A percentile compares a stretch with the other conserved stretches of the same genome.
Evolutionary conservation across 1,140 invertebrate genomes (phyloP).

Genomic region (Drosophila nasuta): DNA sequence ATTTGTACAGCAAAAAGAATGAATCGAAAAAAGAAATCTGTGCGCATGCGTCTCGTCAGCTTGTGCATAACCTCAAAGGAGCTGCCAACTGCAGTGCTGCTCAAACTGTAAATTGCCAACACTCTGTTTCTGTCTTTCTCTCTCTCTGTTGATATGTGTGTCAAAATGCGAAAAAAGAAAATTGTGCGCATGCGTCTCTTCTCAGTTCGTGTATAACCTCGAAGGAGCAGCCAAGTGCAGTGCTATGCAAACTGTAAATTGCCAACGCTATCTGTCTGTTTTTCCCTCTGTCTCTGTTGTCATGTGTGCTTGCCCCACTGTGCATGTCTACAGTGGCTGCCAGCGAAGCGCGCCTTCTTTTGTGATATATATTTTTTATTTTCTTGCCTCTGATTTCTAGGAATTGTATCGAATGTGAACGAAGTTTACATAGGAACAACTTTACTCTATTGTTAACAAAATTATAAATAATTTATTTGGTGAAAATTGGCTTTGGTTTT

Average conservation of each 20-base stretch:
- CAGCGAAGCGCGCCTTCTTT: neutral
- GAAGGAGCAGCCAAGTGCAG: neutral
- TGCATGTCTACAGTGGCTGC: conserved; percentile 7
- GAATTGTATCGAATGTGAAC: neutral
- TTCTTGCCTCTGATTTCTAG: conserved; percentile 10
- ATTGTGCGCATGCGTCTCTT: conserved; percentile 51
- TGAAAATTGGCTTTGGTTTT: neutral
- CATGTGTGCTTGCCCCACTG: conserved; percentile 6
- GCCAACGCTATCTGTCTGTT: neutral
- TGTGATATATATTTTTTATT: conserved; percentile 2
- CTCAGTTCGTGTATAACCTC: neutral
- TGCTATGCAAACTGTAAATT: conserved; percentile 3
- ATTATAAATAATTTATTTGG: neutral
- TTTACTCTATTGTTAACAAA: neutral
- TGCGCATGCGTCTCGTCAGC: conserved; percentile 46
- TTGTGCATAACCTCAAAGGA: neutral
- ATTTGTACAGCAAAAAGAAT: conserved; percentile 57
- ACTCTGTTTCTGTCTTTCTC: neutral
- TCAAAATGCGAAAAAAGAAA: conserved; percentile 16
- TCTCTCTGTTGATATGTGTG: conserved; percentile 2
- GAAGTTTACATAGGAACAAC: neutral
- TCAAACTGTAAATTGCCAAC: conserved; percentile 1
- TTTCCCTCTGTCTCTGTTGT: neutral
- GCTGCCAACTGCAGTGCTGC: neutral
- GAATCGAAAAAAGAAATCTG: conserved; percentile 29